Conservation (phyloP, 64 coral and sea anemone species). For the Acropora tenuis region DNA sequence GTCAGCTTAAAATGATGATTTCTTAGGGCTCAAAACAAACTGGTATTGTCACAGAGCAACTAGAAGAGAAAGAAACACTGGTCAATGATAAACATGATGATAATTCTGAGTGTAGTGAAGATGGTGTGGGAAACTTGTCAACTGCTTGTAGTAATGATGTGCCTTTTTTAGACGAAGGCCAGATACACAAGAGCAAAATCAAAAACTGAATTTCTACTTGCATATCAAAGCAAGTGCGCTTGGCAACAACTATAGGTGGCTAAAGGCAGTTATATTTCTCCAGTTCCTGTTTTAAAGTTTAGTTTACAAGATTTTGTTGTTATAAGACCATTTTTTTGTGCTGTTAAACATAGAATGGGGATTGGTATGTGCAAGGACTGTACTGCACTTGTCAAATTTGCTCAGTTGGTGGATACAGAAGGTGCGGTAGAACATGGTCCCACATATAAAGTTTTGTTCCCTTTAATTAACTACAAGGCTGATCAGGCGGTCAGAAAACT, state of each 20-base stretch:
- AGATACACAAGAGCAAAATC: conserved; percentile 23
- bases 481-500: conserved; percentile 36
- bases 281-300: conserved; percentile 25
- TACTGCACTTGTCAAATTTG: conserved; percentile 39
- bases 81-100: conserved; percentile 27
- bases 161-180: conserved; percentile 28
- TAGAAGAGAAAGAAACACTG: conserved; percentile 21
- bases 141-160: conserved; percentile 23
- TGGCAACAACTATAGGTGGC: conserved; percentile 40
- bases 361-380: conserved; percentile 34
- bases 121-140: conserved; percentile 17
- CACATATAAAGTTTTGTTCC: conserved; percentile 30
- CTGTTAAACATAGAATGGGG: conserved; percentile 27
- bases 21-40: conserved; percentile 29
- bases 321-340: conserved; percentile 31
- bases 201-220: conserved; percentile 16
- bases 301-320: conserved; percentile 39
- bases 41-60: conserved; percentile 9
- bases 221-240: conserved; percentile 41
- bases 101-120: conserved; percentile 26
- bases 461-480: conserved; percentile 35
- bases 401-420: conserved; percentile 25
- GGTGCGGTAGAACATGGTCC: conserved; percentile 14
- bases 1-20: conserved; percentile 30
- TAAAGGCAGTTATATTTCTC: conserved; percentile 50